Evolutionary conservation across 2,888 invertebrate genomes (phyloP).

Genomic region (Onchidella celtica): DNA sequence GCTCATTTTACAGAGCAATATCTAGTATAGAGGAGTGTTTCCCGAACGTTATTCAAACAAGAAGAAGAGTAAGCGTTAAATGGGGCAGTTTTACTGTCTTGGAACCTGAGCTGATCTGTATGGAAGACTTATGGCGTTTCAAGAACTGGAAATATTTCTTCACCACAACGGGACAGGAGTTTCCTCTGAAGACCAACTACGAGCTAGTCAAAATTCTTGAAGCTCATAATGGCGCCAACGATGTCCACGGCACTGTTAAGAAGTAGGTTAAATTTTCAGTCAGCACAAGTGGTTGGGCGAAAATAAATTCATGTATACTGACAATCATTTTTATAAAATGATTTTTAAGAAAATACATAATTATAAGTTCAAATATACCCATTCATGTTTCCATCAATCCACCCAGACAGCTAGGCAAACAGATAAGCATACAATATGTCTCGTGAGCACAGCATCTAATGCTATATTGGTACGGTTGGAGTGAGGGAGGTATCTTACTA

Average conservation of each 20-base stretch:
- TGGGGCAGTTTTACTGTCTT: conserved; percentile 35
- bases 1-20: conserved; percentile 4
- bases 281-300: too few species aligned
- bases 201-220: conserved; percentile 73
- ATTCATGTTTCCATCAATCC: not conserved
- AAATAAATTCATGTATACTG: not conserved
- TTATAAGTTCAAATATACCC: not conserved
- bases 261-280: conserved; percentile 1
- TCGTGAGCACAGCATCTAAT: too few species aligned
- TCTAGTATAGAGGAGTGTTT: conserved; percentile 24
- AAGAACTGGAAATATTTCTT: conserved; percentile 60
- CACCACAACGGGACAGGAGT: conserved; percentile 76
- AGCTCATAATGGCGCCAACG: conserved; percentile 71
- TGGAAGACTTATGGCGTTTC: conserved; percentile 31
- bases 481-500: too few species aligned
- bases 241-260: conserved; percentile 56
- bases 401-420: not conserved
- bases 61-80: conserved; percentile 6
- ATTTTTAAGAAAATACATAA: not conserved
- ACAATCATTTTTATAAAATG: not conserved
- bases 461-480: too few species aligned
- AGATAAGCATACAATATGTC: too few species aligned
- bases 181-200: conserved; percentile 74
- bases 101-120: conserved; percentile 41
- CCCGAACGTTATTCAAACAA: conserved; percentile 10